phyloP scores from a whole-genome alignment of 1,140 invertebrate species.

The Streblospio benedicti region DNA sequence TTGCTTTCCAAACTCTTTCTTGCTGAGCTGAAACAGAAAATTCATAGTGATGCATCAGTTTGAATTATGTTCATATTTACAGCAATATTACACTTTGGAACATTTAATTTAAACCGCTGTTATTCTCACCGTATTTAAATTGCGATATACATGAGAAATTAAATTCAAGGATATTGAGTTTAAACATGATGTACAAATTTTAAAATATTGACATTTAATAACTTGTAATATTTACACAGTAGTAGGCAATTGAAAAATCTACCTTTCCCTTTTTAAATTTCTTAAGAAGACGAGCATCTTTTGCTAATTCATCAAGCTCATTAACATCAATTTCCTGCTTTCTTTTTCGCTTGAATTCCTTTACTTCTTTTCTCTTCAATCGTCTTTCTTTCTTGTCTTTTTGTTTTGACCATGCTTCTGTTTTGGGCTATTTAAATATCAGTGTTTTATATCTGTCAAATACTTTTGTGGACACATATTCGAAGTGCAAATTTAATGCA shows the following conservation, averaged over 20 bases:
- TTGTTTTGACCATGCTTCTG: constrained; percentile 69
- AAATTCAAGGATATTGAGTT: background rate
- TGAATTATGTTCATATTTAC: too few species aligned
- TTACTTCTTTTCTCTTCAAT: constrained; percentile 55
- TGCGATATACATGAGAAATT: background rate
- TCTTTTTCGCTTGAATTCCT: constrained; percentile 19
- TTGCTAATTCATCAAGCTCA: constrained; percentile 72
- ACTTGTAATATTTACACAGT: too few species aligned
- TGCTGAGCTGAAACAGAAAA: constrained; percentile 26
- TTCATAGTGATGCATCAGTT: too few species aligned
- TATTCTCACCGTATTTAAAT: too few species aligned
- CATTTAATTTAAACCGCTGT: too few species aligned
- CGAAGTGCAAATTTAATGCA: too few species aligned
- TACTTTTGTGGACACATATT: background rate
- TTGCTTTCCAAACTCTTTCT: constrained; percentile 28
- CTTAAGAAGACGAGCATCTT: constrained; percentile 75
- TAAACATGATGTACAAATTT: background rate
- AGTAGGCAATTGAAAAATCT: background rate
- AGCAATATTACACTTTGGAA: too few species aligned
- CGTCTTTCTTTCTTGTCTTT: constrained; percentile 66
- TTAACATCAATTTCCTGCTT: constrained; percentile 52
- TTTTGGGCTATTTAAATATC: background rate
- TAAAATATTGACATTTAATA: too few species aligned
- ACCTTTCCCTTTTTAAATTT: constrained; percentile 79
- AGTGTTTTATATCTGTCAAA: background rate